A percentile compares a stretch with the other conserved stretches of the same genome.
Evolutionary conservation across 92 coral and sea anemone species (phyloP).

Genomic region (Palythoa heliodiscus): DNA sequence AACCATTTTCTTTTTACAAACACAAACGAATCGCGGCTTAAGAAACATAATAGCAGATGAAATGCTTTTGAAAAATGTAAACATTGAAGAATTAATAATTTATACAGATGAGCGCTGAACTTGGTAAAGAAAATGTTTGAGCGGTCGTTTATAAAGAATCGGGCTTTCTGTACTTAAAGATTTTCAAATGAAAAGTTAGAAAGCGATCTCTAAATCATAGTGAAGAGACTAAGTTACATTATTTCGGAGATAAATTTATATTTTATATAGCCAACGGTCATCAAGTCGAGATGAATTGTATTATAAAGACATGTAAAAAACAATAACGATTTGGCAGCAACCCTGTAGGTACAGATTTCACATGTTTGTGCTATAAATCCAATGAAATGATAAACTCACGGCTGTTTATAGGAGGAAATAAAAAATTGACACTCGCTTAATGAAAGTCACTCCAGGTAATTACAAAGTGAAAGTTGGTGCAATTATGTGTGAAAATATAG

Average conservation of each 20-base stretch:
- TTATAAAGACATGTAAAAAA: not conserved
- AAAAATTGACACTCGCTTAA: not conserved
- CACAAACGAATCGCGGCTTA: slow-evolving; percentile 21
- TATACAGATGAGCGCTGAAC: not conserved
- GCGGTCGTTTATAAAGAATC: not conserved
- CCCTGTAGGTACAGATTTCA: not conserved
- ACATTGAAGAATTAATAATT: slow-evolving; percentile 15
- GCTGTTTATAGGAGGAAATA: not conserved
- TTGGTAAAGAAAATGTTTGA: not conserved
- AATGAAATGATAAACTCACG: not conserved
- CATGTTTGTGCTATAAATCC: slow-evolving; percentile 17
- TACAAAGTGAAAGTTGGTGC: not conserved
- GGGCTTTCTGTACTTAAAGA: no score
- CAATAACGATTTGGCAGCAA: not conserved
- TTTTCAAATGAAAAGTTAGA: no score
- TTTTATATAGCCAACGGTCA: not conserved
- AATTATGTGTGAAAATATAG: not conserved
- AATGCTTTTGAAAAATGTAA: slow-evolving; percentile 18
- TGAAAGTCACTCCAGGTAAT: not conserved
- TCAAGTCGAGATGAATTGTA: not conserved
- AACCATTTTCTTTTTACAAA: slow-evolving; percentile 17
- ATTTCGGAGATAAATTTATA: not conserved
- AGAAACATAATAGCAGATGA: slow-evolving; percentile 30
- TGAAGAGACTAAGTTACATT: not conserved
- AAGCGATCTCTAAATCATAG: not conserved